Evolutionary conservation across 1,140 invertebrate species (phyloP).

Genomic region (Megalonaias nervosa): DNA sequence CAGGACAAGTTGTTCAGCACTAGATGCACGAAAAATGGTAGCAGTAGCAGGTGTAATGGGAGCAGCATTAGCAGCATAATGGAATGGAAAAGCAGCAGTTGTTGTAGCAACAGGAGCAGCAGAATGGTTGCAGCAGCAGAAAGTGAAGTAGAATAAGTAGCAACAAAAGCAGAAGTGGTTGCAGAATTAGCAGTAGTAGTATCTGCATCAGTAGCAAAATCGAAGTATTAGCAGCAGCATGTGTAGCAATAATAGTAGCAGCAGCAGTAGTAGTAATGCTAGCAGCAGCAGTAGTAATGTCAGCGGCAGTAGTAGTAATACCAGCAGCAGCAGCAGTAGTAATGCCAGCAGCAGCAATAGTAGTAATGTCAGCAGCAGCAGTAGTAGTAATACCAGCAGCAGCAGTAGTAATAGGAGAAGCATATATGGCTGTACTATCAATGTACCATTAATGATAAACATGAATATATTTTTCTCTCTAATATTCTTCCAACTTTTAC

Average conservation of each 20-base stretch:
- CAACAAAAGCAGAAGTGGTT: neutral
- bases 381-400: neutral
- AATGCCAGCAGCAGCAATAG: neutral
- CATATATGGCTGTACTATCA: neutral
- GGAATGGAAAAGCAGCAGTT: neutral
- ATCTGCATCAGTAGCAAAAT: slow-evolving; percentile 34
- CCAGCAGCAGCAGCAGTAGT: slow-evolving; percentile 24
- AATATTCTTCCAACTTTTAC: too few relatives aligned
- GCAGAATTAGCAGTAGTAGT: neutral
- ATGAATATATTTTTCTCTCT: too few relatives aligned
- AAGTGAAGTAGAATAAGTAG: slow-evolving; percentile 1
- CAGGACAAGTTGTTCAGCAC: neutral
- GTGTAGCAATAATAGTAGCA: slow-evolving; percentile 22
- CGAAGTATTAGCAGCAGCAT: slow-evolving; percentile 30
- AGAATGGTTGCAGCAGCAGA: neutral
- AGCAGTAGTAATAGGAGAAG: neutral
- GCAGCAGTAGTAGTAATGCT: slow-evolving; percentile 23
- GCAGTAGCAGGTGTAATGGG: neutral
- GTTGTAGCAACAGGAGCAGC: slow-evolving; percentile 1
- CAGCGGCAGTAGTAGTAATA: slow-evolving; percentile 5
- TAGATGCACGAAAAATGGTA: neutral
- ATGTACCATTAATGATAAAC: neutral
- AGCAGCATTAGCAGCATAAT: neutral
- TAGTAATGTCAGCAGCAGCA: neutral
- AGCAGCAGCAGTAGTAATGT: slow-evolving; percentile 30